phyloP scores from a whole-genome alignment of 2,797 vertebrate species.

The Phrynocephalus vlangalii region DNA sequence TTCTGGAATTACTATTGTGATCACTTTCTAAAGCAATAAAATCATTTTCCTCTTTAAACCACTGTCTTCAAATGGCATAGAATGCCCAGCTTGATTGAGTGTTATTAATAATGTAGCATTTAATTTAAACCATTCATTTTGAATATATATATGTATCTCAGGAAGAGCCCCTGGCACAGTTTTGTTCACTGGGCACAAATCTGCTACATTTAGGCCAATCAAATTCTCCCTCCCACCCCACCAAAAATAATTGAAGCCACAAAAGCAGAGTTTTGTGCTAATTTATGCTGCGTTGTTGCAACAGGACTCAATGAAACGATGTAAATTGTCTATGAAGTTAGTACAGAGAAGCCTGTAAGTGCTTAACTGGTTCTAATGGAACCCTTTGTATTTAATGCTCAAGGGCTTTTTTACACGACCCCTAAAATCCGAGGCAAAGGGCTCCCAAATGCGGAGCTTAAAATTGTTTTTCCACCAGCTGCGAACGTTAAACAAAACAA shows the following conservation, averaged over 20 bases:
- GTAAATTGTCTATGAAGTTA: neutral
- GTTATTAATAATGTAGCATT: slow-evolving; percentile 73
- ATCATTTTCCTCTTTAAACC: slow-evolving; percentile 50
- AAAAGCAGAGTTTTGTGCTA: slow-evolving; percentile 8
- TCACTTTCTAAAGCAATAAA: slow-evolving; percentile 54
- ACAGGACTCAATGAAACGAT: neutral
- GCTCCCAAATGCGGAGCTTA: no score
- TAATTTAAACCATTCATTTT: slow-evolving; percentile 66
- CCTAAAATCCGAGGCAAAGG: no score
- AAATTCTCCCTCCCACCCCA: slow-evolving; percentile 27
- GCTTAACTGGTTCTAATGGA: slow-evolving; percentile 54
- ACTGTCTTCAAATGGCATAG: slow-evolving; percentile 63
- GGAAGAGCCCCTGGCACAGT: slow-evolving; percentile 59
- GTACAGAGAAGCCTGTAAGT: slow-evolving; percentile 23
- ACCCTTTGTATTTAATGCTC: slow-evolving; percentile 22
- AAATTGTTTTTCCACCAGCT: no score
- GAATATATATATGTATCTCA: slow-evolving; percentile 4
- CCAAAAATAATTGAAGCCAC: slow-evolving; percentile 74
- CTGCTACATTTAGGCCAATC: slow-evolving; percentile 63
- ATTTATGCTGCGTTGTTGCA: fast-evolving
- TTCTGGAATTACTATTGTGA: slow-evolving; percentile 20
- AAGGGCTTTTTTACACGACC: no score
- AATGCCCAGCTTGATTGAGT: slow-evolving; percentile 55
- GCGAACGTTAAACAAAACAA: no score
- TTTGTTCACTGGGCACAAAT: slow-evolving; percentile 49